A percentile compares a stretch with the other conserved stretches of the same genome.
Evolutionary conservation across 2,888 invertebrate genomes (phyloP).

Genomic region (Dendrolimus pini): DNA sequence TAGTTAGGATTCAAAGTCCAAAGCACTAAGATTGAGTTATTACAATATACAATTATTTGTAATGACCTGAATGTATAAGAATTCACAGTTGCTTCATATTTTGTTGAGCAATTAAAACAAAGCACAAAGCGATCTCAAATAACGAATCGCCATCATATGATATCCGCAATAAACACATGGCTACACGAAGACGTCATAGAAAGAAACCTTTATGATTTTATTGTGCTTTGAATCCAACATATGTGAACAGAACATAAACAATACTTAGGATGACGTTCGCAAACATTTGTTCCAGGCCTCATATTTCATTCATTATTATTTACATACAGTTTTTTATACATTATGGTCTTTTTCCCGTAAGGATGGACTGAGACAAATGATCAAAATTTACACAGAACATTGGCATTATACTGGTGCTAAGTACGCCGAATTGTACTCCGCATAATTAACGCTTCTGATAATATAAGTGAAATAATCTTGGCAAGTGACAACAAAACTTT

Average conservation of each 20-base stretch:
- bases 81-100: background rate
- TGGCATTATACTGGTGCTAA: too few relatives aligned
- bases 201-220: slow-evolving; percentile 26
- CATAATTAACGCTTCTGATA: too few relatives aligned
- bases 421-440: too few relatives aligned
- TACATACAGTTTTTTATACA: too few relatives aligned
- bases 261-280: slow-evolving; percentile 7
- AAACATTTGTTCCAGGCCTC: slow-evolving; percentile 15
- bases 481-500: too few relatives aligned
- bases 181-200: slow-evolving; percentile 28
- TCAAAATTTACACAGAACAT: too few relatives aligned
- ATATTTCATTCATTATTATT: slow-evolving; percentile 9
- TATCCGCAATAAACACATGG: slow-evolving; percentile 33
- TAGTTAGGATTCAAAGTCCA: too few relatives aligned
- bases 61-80: background rate
- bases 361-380: too few relatives aligned
- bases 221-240: slow-evolving; percentile 20
- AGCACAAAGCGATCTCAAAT: background rate
- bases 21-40: too few relatives aligned
- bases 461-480: too few relatives aligned
- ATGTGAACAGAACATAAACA: slow-evolving; percentile 12
- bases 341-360: too few relatives aligned
- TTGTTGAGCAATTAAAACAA: background rate
- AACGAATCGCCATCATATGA: slow-evolving; percentile 10
- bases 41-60: too few relatives aligned